These are phyloP conservation scores for Cheilosia grossa DNA, from an alignment of 2,888 invertebrate genomes.

Conservation along the genomic window DNA sequence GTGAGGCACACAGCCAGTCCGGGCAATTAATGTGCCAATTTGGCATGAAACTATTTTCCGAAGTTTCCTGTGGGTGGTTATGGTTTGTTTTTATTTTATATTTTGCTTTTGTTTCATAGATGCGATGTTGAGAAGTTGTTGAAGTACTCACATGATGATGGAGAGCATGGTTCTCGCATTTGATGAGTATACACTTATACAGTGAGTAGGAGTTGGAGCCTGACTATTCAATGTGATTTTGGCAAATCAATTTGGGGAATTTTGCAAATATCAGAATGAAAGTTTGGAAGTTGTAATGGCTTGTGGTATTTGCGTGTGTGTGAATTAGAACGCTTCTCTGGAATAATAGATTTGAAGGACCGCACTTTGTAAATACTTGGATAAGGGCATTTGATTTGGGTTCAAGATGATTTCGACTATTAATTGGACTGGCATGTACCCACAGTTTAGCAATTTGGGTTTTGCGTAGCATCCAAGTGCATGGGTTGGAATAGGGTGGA, in stretches of 20 bases:
- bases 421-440: no score
- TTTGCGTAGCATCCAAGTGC: no score
- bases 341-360: background rate
- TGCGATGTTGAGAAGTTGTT: background rate
- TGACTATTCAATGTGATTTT: background rate
- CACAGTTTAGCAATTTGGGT: no score
- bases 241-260: background rate
- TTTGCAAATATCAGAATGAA: background rate
- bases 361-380: background rate
- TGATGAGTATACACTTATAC: background rate
- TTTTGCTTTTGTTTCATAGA: background rate
- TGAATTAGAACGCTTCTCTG: background rate
- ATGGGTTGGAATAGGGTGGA: no score
- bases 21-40: slow-evolving; percentile 46
- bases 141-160: background rate
- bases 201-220: background rate
- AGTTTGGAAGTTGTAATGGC: background rate
- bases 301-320: background rate
- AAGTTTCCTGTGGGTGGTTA: background rate
- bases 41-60: slow-evolving; percentile 10
- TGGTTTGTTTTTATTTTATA: background rate
- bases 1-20: background rate
- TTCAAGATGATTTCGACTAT: background rate
- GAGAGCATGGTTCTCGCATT: background rate
- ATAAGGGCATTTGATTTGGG: background rate